phyloP scores from a whole-genome alignment of 2,113 vertebrate species.

The Lates calcarifer region DNA sequence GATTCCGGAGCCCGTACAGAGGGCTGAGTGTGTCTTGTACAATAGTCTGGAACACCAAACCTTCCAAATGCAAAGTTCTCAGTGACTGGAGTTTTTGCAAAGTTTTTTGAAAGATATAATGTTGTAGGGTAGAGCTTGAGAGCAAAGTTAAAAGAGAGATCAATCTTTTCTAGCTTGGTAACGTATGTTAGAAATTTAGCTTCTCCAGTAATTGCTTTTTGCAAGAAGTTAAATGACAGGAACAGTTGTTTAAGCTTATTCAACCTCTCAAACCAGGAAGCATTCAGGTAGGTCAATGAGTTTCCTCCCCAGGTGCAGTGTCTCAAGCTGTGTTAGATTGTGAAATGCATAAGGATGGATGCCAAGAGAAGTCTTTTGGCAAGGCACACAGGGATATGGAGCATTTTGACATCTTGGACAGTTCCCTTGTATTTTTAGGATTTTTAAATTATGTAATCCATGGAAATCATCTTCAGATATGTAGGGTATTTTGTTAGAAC shows the following conservation, averaged over 20 bases:
- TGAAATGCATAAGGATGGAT: conserved; percentile 79
- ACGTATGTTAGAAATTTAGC: conserved; percentile 76
- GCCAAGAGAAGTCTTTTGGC: conserved; percentile 66
- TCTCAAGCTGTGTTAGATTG: conserved; percentile 48
- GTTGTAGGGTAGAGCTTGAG: conserved; percentile 62
- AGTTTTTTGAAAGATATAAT: conserved; percentile 75
- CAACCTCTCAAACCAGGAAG: conserved; percentile 79
- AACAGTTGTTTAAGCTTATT: conserved; percentile 66
- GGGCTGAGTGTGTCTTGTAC: conserved; percentile 69
- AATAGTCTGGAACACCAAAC: conserved; percentile 85
- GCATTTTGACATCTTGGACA: conserved; percentile 85
- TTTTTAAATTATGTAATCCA: conserved; percentile 53
- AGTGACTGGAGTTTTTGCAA: conserved; percentile 80
- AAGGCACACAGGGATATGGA: conserved; percentile 76
- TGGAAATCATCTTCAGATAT: conserved; percentile 75
- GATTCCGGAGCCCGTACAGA: conserved; percentile 78
- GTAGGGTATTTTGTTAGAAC: conserved; percentile 74
- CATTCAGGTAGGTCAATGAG: conserved; percentile 65
- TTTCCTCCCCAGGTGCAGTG: conserved; percentile 80
- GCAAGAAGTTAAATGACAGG: conserved; percentile 82
- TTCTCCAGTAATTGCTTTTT: conserved; percentile 43
- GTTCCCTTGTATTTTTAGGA: conserved; percentile 82
- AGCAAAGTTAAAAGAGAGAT: conserved; percentile 86
- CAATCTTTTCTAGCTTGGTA: conserved; percentile 74
- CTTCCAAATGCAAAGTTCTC: conserved; percentile 77